Conservation (phyloP, 2,888 invertebrate genomes). For the Drosophila macrospina region DNA sequence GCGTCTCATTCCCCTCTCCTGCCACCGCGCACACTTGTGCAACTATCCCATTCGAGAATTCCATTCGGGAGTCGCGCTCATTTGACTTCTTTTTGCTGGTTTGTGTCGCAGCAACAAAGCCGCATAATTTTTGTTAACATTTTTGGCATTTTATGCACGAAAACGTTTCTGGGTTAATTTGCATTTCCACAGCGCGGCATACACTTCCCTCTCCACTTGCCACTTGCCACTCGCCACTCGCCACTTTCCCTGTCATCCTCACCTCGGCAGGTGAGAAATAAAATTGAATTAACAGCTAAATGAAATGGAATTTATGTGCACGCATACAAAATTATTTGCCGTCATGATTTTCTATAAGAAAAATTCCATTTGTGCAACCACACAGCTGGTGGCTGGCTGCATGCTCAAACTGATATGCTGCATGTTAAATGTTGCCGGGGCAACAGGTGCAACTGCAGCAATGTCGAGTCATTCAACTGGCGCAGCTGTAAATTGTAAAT, state of each 20-base stretch:
- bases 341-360: slow-evolving; percentile 26
- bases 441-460: slow-evolving; percentile 41
- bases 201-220: too few relatives aligned
- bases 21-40: not conserved
- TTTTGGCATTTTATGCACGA: slow-evolving; percentile 74
- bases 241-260: too few relatives aligned
- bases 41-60: not conserved
- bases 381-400: slow-evolving; percentile 14
- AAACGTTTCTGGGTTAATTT: slow-evolving; percentile 76
- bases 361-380: slow-evolving; percentile 33
- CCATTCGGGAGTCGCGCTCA: slow-evolving; percentile 31
- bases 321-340: slow-evolving; percentile 41
- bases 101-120: slow-evolving; percentile 51
- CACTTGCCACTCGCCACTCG: too few relatives aligned
- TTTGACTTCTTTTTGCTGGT: slow-evolving; percentile 37
- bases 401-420: slow-evolving; percentile 3
- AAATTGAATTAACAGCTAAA: slow-evolving; percentile 58
- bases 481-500: not conserved
- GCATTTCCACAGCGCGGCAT: slow-evolving; percentile 38
- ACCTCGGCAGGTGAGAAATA: slow-evolving; percentile 22
- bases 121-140: slow-evolving; percentile 72
- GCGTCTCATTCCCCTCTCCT: not conserved
- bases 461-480: slow-evolving; percentile 3
- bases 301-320: slow-evolving; percentile 60
- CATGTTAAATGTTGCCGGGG: slow-evolving; percentile 18